Percentiles rank a stretch among this genome's conserved stretches.
These are phyloP conservation scores for Hipparchia sbordonii DNA, from an alignment of 2,888 invertebrate genomes.

Conservation along the genomic window DNA sequence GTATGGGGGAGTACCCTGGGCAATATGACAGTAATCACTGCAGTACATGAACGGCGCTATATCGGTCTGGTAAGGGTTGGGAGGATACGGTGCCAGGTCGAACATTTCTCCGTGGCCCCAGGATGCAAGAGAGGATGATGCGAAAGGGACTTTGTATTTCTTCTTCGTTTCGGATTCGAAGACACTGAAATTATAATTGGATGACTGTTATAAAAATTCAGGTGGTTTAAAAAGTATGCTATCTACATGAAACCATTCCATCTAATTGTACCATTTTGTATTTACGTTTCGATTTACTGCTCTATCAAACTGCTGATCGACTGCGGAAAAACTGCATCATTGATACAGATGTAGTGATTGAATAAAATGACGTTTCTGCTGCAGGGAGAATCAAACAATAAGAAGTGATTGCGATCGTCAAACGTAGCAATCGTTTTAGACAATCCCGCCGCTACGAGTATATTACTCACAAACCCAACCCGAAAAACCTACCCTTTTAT, in stretches of 20 bases:
- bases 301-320: too few species aligned
- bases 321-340: too few species aligned
- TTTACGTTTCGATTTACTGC: too few species aligned
- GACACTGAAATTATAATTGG: slow-evolving; percentile 51
- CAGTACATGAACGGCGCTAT: slow-evolving; percentile 78
- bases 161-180: slow-evolving; percentile 69
- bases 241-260: too few species aligned
- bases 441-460: too few species aligned
- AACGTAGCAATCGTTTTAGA: too few species aligned
- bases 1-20: slow-evolving; percentile 67
- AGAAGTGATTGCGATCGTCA: too few species aligned
- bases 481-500: slow-evolving; percentile 61
- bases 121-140: slow-evolving; percentile 57
- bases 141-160: slow-evolving; percentile 66
- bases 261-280: too few species aligned
- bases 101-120: slow-evolving; percentile 69
- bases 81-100: slow-evolving; percentile 67
- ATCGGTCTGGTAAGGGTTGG: slow-evolving; percentile 74
- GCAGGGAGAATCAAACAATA: too few species aligned
- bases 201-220: background rate
- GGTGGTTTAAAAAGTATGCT: background rate
- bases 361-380: too few species aligned
- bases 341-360: too few species aligned
- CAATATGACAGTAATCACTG: slow-evolving; percentile 73
- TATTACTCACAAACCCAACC: background rate